Base-by-base conservation (phyloP, 2,113 vertebrate species). In the Macrotis lagotis region DNA sequence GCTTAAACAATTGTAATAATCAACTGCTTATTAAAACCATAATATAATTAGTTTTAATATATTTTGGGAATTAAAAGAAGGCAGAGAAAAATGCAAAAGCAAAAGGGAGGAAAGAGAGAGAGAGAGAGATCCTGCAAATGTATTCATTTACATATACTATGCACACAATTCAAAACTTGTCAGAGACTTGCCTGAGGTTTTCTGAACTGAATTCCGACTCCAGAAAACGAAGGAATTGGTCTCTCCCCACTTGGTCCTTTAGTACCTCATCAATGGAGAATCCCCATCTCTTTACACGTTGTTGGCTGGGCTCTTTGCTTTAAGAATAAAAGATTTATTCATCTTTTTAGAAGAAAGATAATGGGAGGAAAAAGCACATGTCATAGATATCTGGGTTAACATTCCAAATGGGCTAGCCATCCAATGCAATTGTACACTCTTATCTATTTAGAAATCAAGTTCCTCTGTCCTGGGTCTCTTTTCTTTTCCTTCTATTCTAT, bases 171-270 rank as follows among this genome's bases (percentile, higher is more conserved):
- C 50, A 93, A 94, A 95, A 44, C 52, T 44, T 25, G 89, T 66
- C 59, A 94, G 25, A 53, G 92, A 28, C 96, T 99, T 97, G 99
- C 99, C 99, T 99, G 96, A 99, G 98, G 97, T 99, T 99, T 98
- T 99, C 99, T 22, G 99, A 99, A 98, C 99, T 99, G 99, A 99
- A 99, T 98, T 99, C 99, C 0, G 99, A 99, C 98, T 99, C 99
- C 96, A 99, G 98, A 98, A 99, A 99, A 97, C 99, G 99, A 93
- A 99, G 98, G 96, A 99, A 99, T 97, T 99, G 99, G 94, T 99
- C 99, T 92, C 98, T 98, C 48, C 99, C 99, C 49, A 98, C 99
- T 10, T 99, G 99, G 96, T 99, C 99, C 97, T 99, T 99, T 92
- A 99, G 98, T 3, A 99, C 98, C 97, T 99, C 99, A 90, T 99